Evolutionary conservation across 1,140 invertebrate genomes (phyloP), one percentile per base, ranked within the genome.

Genomic region (Nymphalis io): DNA sequence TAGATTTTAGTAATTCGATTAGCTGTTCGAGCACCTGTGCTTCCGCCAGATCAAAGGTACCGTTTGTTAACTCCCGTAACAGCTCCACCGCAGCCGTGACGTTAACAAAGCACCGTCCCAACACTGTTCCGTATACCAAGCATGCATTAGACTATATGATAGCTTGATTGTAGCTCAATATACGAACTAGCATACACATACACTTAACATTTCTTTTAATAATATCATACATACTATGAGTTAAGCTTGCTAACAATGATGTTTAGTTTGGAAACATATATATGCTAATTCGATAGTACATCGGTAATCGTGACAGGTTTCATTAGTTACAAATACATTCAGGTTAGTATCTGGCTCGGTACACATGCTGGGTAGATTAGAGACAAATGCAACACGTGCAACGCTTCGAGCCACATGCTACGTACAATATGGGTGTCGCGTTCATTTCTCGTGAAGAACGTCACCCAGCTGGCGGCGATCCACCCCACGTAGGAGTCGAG

Each of bases 401-500:
- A 40, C 42, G 64, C 15, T 27, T 27, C 23, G 20, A 21, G 60
- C 51, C 21, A 63, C 66, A 38, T 70, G 72, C 75, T 87, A 91
- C 89, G 65, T 91, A 91, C 87, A 79, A 89, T 78, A 58, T 89
- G 83, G 33, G 86, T 81, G 48, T 87, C 84, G 12, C 83, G 81
- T 48, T 91, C 85, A 76, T 89, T 84, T 64, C 75, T 79, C 58
- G 84, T 88, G 82, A 92, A 91, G 81, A 77, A 86, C 23, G 82
- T 85, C 63, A 91, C 82, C 83, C 83, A 90, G 69, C 84, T 87
- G 27, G 87, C 89, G 1, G 82, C 80, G 40, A 90, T 83, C 82
- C 84, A 82, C 71, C 90, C 90, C 48, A 91, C 74, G 72, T 91
- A 91, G 1, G 87, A 84, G 72, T 90, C 89, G 40, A 91, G 80